These are phyloP conservation scores for Nasonia giraulti DNA, from an alignment of 1,140 invertebrate genomes.

Conservation along the genomic window DNA sequence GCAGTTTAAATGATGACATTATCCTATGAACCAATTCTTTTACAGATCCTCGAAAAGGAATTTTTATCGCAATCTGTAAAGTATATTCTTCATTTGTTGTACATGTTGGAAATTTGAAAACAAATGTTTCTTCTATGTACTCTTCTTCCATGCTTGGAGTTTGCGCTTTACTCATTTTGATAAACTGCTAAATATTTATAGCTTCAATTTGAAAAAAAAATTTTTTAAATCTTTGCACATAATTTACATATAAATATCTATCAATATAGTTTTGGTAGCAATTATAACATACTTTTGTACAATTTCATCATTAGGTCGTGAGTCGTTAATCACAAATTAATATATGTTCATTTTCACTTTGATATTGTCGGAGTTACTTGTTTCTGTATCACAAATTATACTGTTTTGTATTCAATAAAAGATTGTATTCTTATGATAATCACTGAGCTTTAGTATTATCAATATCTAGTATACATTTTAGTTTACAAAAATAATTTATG, in stretches of 20 bases:
- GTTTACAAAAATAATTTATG: constrained; percentile 3
- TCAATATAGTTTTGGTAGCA: neutral
- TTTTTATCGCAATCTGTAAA: constrained; percentile 78
- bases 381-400: neutral
- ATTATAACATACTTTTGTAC: neutral
- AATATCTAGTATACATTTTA: too few species aligned
- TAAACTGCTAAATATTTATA: neutral
- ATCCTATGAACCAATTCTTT: constrained; percentile 81
- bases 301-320: too few species aligned
- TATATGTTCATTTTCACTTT: neutral
- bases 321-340: neutral
- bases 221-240: neutral
- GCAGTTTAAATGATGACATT: constrained; percentile 81
- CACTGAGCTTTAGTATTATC: neutral
- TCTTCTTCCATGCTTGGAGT: constrained; percentile 65
- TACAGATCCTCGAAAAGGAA: constrained; percentile 77
- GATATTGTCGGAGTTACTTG: neutral
- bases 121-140: constrained; percentile 73
- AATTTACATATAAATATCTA: neutral
- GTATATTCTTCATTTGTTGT: constrained; percentile 76
- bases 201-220: neutral
- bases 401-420: neutral
- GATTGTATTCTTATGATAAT: neutral
- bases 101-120: constrained; percentile 78
- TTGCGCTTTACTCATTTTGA: neutral